Conservation (phyloP, 1,140 invertebrate species). For the Ips nitidus region DNA sequence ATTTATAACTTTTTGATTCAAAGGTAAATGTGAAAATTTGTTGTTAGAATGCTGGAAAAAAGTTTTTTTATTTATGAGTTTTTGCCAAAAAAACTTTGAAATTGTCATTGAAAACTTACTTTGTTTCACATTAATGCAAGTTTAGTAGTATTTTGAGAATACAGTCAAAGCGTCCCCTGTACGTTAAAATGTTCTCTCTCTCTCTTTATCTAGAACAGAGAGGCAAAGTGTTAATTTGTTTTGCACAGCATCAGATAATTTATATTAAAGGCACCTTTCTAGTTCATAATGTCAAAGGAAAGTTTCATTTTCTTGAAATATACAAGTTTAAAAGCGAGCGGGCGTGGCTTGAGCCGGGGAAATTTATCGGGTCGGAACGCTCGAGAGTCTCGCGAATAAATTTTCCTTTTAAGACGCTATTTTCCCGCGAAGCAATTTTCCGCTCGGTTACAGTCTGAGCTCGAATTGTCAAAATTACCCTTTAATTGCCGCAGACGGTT, state of each 20-base stretch:
- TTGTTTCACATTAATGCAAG: no score
- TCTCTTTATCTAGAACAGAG: constrained; percentile 5
- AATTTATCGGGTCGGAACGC: constrained; percentile 38
- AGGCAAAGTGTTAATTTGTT: constrained; percentile 45
- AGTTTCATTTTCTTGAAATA: constrained; percentile 49
- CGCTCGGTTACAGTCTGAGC: constrained; percentile 26
- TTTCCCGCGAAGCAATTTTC: constrained; percentile 30
- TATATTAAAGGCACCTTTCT: constrained; percentile 50
- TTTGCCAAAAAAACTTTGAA: background rate
- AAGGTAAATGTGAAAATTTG: no score
- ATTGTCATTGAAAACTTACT: background rate
- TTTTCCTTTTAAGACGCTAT: constrained; percentile 27
- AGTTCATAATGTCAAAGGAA: constrained; percentile 51
- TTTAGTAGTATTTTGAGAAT: no score
- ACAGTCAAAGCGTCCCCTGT: background rate
- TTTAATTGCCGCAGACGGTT: constrained; percentile 19
- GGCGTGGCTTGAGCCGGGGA: constrained; percentile 14
- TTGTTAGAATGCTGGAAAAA: background rate
- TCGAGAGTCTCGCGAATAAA: constrained; percentile 25
- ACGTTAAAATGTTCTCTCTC: background rate
- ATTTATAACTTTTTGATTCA: no score
- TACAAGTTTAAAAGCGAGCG: constrained; percentile 43
- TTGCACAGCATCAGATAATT: constrained; percentile 46
- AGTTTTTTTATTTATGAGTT: background rate
- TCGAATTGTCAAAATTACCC: constrained; percentile 30